These are phyloP conservation scores for Gallinago undulata DNA, from an alignment of 2,113 vertebrate genomes.

Conservation along the genomic window DNA sequence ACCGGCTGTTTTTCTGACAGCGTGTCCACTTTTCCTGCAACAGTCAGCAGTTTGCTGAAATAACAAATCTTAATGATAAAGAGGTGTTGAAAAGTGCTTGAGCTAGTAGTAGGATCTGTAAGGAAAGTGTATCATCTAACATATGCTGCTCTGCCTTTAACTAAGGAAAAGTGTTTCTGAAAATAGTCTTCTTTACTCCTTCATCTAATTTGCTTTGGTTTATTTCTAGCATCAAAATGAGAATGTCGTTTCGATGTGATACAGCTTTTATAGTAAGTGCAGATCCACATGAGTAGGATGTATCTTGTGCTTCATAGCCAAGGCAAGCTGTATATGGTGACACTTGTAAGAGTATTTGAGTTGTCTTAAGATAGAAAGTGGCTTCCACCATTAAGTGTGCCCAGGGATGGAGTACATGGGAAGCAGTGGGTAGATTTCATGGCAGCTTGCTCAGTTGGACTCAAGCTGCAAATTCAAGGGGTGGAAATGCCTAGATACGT, in stretches of 20 bases:
- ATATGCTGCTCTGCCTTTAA: slow-evolving; percentile 56
- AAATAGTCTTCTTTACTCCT: slow-evolving; percentile 54
- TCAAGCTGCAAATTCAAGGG: neutral
- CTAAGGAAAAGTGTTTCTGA: slow-evolving; percentile 7
- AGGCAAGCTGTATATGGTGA: slow-evolving; percentile 18
- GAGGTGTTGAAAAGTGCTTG: slow-evolving; percentile 32
- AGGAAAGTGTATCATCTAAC: slow-evolving; percentile 9
- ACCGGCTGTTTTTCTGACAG: slow-evolving; percentile 2
- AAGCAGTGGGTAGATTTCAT: neutral
- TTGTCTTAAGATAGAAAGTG: slow-evolving; percentile 15
- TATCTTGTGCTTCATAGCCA: neutral
- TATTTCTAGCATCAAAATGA: slow-evolving; percentile 60
- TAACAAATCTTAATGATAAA: slow-evolving; percentile 47
- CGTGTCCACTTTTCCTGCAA: neutral
- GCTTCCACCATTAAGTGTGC: slow-evolving; percentile 15
- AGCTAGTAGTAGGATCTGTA: slow-evolving; percentile 35
- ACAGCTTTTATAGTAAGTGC: slow-evolving; percentile 41
- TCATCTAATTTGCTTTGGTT: slow-evolving; percentile 51
- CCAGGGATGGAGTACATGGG: neutral
- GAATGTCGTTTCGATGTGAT: slow-evolving; percentile 7
- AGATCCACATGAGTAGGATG: slow-evolving; percentile 43
- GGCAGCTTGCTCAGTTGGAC: neutral
- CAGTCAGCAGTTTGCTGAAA: slow-evolving; percentile 46
- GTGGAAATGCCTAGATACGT: neutral
- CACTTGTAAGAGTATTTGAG: slow-evolving; percentile 30